Evolutionary conservation across 1,140 invertebrate species (phyloP).

Genomic region (Zaprionus capensis): DNA sequence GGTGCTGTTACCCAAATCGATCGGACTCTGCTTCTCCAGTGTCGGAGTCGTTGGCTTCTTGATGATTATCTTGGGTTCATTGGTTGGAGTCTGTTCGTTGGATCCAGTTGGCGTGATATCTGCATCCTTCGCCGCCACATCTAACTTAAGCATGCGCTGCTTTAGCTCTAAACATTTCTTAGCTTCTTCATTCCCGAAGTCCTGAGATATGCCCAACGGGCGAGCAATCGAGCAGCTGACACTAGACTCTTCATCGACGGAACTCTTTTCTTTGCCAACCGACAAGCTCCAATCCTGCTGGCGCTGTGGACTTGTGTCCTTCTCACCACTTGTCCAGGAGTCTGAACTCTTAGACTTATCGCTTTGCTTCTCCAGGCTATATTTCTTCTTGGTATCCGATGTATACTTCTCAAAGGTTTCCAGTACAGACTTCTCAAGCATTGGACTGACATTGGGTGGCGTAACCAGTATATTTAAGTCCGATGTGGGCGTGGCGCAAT

Average conservation of each 20-base stretch:
- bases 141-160: slow-evolving; percentile 76
- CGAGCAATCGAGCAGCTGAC: slow-evolving; percentile 91
- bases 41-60: slow-evolving; percentile 86
- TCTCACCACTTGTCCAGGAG: slow-evolving; percentile 87
- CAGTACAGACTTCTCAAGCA: slow-evolving; percentile 79
- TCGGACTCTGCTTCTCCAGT: slow-evolving; percentile 87
- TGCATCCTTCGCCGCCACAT: slow-evolving; percentile 53
- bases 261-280: slow-evolving; percentile 86
- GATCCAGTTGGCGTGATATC: slow-evolving; percentile 58
- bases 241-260: slow-evolving; percentile 90
- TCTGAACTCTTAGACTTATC: slow-evolving; percentile 89
- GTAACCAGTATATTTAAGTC: slow-evolving; percentile 78
- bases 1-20: slow-evolving; percentile 85
- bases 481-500: slow-evolving; percentile 79
- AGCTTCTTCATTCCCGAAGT: slow-evolving; percentile 87
- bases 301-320: slow-evolving; percentile 85
- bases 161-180: slow-evolving; percentile 84
- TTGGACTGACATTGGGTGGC: slow-evolving; percentile 78
- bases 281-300: slow-evolving; percentile 84
- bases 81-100: slow-evolving; percentile 67
- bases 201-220: slow-evolving; percentile 90
- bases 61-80: slow-evolving; percentile 66
- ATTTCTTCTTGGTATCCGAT: slow-evolving; percentile 74
- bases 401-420: slow-evolving; percentile 77
- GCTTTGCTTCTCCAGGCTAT: slow-evolving; percentile 86